phyloP scores from a whole-genome alignment of 2,113 vertebrate genomes.

The human region GRCh38 chr4:98314501-98315000 shows the following conservation, averaged over 20 bases:
- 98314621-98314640: neutral
- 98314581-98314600: neutral
- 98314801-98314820: neutral
- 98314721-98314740: neutral
- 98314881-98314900: neutral
- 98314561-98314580: neutral
- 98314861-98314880: neutral
- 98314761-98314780: neutral
- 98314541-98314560: neutral
- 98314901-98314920: neutral
- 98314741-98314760: neutral
- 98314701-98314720: neutral
- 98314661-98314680: neutral
- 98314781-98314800: neutral
- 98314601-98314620: neutral
- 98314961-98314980: neutral
- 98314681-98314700: neutral
- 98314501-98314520: neutral
- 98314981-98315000: neutral
- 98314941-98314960: neutral
- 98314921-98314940: neutral
- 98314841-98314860: neutral
- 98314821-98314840: neutral
- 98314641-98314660: neutral
- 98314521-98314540: neutral